Conservation (phyloP, 2,113 vertebrate genomes). For the Trachemys scripta region DNA sequence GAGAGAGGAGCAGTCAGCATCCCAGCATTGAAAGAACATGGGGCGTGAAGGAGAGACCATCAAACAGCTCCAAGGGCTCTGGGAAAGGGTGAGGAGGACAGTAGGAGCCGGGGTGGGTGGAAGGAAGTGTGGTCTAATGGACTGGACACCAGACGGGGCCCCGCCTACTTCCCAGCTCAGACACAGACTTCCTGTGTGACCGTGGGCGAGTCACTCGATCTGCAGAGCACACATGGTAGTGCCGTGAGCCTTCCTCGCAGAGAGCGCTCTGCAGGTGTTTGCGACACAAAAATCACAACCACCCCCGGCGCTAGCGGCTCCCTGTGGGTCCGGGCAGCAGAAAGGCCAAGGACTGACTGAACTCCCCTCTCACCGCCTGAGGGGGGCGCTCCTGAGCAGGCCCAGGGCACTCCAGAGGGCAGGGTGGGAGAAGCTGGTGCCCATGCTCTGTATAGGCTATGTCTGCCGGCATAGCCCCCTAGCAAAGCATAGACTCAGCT, state of each 20-base stretch:
- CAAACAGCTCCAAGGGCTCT: background rate
- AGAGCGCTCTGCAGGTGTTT: too few relatives aligned
- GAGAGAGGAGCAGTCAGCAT: background rate
- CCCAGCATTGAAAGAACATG: background rate
- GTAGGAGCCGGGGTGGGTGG: background rate
- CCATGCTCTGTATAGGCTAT: too few relatives aligned
- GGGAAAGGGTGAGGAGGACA: background rate
- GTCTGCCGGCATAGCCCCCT: too few relatives aligned
- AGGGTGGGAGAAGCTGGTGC: too few relatives aligned
- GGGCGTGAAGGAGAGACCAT: background rate
- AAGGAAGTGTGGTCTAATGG: background rate
- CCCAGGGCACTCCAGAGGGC: too few relatives aligned
- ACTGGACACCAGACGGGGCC: background rate
- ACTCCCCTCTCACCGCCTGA: too few relatives aligned
- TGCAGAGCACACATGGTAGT: background rate
- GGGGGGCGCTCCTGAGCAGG: too few relatives aligned
- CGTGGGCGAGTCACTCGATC: background rate
- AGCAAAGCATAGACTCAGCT: too few relatives aligned
- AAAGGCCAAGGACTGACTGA: too few relatives aligned
- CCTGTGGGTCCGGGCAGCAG: too few relatives aligned
- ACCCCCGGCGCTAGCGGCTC: too few relatives aligned
- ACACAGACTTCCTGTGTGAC: background rate
- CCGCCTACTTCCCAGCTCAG: background rate
- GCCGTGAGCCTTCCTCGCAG: background rate
- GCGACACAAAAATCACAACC: too few relatives aligned